phyloP scores from a whole-genome alignment of 2,113 vertebrate genomes.

The Furnarius figulus region DNA sequence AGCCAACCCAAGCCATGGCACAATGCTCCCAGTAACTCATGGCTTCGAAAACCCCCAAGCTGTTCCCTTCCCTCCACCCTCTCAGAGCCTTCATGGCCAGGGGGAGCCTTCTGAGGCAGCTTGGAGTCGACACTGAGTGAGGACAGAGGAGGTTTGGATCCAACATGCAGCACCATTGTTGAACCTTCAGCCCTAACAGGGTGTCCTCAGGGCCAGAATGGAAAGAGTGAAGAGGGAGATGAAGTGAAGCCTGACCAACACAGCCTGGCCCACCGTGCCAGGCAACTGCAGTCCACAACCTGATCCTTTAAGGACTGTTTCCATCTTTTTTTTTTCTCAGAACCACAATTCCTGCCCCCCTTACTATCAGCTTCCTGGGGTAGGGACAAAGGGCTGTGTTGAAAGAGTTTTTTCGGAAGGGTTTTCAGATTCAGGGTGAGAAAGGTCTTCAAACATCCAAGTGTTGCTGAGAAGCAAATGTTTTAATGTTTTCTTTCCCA shows the following conservation, averaged over 20 bases:
- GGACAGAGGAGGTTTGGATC: background rate
- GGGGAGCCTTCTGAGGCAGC: background rate
- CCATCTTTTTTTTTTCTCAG: background rate
- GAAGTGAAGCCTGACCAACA: background rate
- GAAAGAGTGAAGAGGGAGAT: background rate
- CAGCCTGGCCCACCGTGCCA: background rate
- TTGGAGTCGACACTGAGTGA: too few species aligned
- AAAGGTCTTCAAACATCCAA: background rate
- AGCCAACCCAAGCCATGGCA: background rate
- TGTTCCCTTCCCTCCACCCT: background rate
- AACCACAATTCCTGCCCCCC: background rate
- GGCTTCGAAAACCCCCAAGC: background rate
- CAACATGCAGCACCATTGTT: background rate
- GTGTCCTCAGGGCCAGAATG: background rate
- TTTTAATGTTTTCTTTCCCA: background rate
- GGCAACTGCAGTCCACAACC: background rate
- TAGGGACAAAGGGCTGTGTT: background rate
- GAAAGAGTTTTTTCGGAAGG: background rate
- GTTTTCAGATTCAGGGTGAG: background rate
- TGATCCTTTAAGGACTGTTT: background rate
- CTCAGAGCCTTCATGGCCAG: background rate
- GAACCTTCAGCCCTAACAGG: background rate
- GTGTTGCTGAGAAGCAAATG: background rate
- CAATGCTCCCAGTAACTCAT: background rate
- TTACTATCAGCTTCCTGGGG: background rate